Evolutionary conservation across 2,888 invertebrate genomes (phyloP), one percentile per base, ranked within the genome.

Genomic region (Stenchaetothrips biformis): DNA sequence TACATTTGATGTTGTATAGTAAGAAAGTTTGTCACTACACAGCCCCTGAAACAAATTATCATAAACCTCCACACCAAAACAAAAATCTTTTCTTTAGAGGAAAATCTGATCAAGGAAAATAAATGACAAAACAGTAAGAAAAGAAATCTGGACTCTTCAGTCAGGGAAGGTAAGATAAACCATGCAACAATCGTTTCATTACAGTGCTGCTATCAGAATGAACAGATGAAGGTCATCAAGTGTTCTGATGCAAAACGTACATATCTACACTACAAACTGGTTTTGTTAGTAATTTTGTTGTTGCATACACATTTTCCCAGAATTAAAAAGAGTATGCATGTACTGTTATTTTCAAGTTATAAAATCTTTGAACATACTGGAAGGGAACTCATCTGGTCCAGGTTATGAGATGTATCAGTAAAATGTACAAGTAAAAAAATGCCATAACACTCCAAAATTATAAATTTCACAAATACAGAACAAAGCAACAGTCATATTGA

Each of bases 71-170:
- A 77, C 49, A 74, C 79, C 79, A 21, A 78, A 67, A 81, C 47
- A 81, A 81, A 49, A 47, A 4, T 37, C 37, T 21, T 74, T 48
- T n/a, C 21, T 77, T n/a, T 77, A n/a, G 47, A n/a, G 47, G 16
- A 77, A 18, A n/a, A n/a, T 2, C 37, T 37, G 67, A 67, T 67
- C 3, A 78, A 47, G 37, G 37, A 53, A 53, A 53, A 53, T 18
- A 13, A 13, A 18, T 53, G 0, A 53, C 53, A 74, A 74, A 1
- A 2, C 25, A 21, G 25, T 74, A 79, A 81, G 81, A 81, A 81
- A 80, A 78, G 74, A 82, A 81, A 80, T 77, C 77, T 78, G 80
- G 78, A 82, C 81, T 53, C 25, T 78, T 48, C 7, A 77, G 48
- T 77, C 49, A 80, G 77, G 13, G 27, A 2, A 78, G 48, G 74